Evolutionary conservation across 2,888 invertebrate species (phyloP).

Genomic region (Amiota mariae): DNA sequence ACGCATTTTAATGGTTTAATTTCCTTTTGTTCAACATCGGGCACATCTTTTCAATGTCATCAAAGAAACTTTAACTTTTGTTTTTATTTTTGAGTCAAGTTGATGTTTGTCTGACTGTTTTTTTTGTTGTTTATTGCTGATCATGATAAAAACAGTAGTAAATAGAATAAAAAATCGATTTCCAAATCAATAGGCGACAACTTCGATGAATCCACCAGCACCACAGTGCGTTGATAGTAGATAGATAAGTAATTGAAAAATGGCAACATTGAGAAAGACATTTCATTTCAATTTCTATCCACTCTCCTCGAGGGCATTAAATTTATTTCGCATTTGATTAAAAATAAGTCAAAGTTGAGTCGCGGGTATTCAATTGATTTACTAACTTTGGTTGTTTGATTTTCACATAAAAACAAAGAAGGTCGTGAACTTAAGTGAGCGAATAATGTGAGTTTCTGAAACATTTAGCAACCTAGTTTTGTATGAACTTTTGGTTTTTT

Average conservation of each 20-base stretch:
- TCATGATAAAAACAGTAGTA: slow-evolving; percentile 12
- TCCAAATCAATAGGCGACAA: too few species aligned
- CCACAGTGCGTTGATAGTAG: neutral
- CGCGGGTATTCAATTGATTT: too few species aligned
- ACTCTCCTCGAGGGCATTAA: neutral
- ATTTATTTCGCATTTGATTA: slow-evolving; percentile 26
- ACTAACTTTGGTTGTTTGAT: too few species aligned
- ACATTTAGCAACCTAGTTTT: too few species aligned
- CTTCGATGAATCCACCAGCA: neutral
- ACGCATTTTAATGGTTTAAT: slow-evolving; percentile 25
- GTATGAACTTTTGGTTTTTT: too few species aligned
- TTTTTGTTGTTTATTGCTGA: slow-evolving; percentile 24
- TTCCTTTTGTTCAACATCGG: neutral
- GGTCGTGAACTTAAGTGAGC: too few species aligned
- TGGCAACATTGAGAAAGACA: slow-evolving; percentile 12
- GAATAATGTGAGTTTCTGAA: too few species aligned
- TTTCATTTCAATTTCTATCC: slow-evolving; percentile 9
- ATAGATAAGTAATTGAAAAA: slow-evolving; percentile 35
- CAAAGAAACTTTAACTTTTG: neutral
- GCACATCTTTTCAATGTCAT: too few species aligned
- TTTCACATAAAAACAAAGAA: too few species aligned
- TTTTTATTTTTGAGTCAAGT: neutral
- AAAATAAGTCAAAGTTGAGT: neutral
- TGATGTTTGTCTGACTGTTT: neutral
- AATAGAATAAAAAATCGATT: too few species aligned